phyloP scores from a whole-genome alignment of 1,140 invertebrate genomes.

The Drosophila littoralis region DNA sequence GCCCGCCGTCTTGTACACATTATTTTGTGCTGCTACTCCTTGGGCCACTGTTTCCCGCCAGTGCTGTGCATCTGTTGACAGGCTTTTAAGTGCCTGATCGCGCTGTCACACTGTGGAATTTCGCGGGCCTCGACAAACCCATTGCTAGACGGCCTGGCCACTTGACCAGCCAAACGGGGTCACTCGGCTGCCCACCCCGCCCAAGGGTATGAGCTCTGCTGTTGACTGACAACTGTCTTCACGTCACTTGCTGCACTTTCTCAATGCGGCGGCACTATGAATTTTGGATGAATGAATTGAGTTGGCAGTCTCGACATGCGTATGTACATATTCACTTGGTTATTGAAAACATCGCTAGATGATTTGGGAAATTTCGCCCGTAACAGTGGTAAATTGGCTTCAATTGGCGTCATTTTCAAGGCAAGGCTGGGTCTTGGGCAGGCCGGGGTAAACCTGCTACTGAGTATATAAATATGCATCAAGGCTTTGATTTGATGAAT shows the following conservation, averaged over 20 bases:
- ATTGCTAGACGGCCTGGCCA: constrained; percentile 14
- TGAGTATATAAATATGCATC: no score
- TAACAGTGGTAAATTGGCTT: no score
- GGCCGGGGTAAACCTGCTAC: no score
- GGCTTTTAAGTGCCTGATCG: constrained; percentile 60
- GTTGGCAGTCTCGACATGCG: neutral
- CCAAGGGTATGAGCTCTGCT: neutral
- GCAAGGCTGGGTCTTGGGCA: no score
- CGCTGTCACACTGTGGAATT: constrained; percentile 65
- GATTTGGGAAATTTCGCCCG: no score
- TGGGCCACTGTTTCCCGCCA: neutral
- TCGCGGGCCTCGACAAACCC: constrained; percentile 55
- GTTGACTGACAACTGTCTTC: constrained; percentile 8
- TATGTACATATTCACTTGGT: no score
- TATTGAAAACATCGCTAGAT: no score
- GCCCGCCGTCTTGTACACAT: neutral
- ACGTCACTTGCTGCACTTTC: constrained; percentile 8
- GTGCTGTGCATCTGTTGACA: constrained; percentile 52
- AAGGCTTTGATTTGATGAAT: no score
- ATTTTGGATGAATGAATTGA: neutral
- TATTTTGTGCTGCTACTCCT: constrained; percentile 6
- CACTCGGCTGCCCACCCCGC: neutral
- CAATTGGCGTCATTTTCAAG: no score
- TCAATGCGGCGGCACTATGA: neutral
- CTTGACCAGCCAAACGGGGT: constrained; percentile 14